Base-by-base conservation (phyloP, 1,140 invertebrate species). In the Drosophila arawakana region DNA sequence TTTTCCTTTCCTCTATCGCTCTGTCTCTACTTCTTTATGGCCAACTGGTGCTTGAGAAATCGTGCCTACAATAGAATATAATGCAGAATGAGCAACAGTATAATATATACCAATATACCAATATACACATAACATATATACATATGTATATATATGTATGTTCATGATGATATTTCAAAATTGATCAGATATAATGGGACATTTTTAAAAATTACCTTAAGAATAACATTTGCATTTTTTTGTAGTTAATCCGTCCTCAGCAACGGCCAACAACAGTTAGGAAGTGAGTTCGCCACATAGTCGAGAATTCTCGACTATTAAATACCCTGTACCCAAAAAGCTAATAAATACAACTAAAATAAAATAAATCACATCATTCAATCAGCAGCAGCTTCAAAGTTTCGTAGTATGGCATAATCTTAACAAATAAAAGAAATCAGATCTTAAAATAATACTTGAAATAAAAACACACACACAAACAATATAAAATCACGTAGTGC, bases 221-320 rank as follows among this genome's bases (percentile, higher is more conserved):
- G 78, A 84, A 82, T 59, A 74, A 73, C 44, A 59, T 63, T 84
- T 78, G 81, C 81, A 85, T 86, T 86, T 88, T 86, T 88, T 88
- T 72, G 80, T 88, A 88, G 83, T 83, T 83, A 89, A 89, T 88
- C 83, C 83, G 83, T 88, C 83, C 83, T 88, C 50, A 89, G 50
- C 54, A 86, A 86, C 62, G 80, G 84, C 80, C 66, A 86, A 30
- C 25, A 30, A 80, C 55, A 67, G 54, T 59, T 57, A 74, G 59
- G 15, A 59, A 55, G 55, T 52, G 81, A 69, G 61, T 73, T 62
- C 47, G 49, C 49, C 37, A 6, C 25, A 57, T 55, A 55, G 71
- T 43, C 70, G 54, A 43, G 25, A 30, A 11, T 54, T 8, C 55
- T 61, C 49, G 65, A 54, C 65, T 73, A 61, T 55, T 13, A 0